Evolutionary conservation across 2,113 vertebrate genomes (phyloP), one percentile per base, ranked within the genome.

Genomic region (Gnathonemus longibarbis): DNA sequence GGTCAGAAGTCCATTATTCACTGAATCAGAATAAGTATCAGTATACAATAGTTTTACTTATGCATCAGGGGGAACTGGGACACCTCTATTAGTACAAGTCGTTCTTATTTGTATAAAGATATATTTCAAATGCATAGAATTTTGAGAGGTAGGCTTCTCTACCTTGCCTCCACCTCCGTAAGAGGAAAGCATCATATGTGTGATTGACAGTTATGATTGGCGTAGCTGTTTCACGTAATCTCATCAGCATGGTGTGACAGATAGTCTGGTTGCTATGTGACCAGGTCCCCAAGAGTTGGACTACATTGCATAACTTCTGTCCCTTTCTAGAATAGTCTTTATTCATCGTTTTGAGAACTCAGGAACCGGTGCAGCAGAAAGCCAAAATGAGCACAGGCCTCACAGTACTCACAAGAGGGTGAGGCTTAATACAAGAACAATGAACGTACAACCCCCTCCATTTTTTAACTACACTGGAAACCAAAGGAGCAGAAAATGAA

Each of bases 401-500:
- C 74, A 80, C 74, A 80, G 39, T 42, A 42, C 74, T 19, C 74
- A 42, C 31, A 80, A 19, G 35, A 80, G 35, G 35, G 17, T 42
- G 74, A 80, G 15, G 74, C 31, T 80, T 80, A 35, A 42, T 19
- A 27, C 15, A 80, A 19, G 74, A 80, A 80, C 31, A 80, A 42
- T 42, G 17, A 80, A 19, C 10, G 74, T 80, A 80, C 74, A 80
- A 70, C 62, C 62, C 74, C 74, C 74, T 39, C 35, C 15, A 80
- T 80, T 42, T 42, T 80, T 80, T 80, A 80, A 80, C 74, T 42
- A 80, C 17, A 80, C 13, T 80, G 35, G 74, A 80, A 80, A 80
- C 74, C 74, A 80, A 80, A 80, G 74, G 74, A 80, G 35, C 74
- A 42, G 74, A 80, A 80, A 80, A 80, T 80, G 31, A 80, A 80